phyloP scores from a whole-genome alignment of 2,797 vertebrate species.

The Simalia tracyae region DNA sequence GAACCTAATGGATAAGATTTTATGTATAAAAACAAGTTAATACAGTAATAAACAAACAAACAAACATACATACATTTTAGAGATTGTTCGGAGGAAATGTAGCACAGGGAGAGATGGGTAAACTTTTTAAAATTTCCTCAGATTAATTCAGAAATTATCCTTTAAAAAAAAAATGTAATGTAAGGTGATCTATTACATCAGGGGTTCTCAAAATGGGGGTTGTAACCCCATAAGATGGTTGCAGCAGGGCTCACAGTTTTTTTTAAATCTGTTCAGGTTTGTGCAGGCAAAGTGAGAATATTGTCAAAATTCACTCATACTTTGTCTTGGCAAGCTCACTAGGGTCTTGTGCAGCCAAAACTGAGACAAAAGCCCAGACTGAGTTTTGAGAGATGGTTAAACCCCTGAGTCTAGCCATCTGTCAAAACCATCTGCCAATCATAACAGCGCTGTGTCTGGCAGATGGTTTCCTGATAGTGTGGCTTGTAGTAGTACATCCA shows the following conservation, averaged over 20 bases:
- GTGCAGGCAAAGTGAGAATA: not conserved
- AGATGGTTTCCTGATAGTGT: no score
- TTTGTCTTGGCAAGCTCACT: not conserved
- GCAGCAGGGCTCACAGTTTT: not conserved
- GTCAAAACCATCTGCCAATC: not conserved
- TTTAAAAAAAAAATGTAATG: not conserved
- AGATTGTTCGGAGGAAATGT: not conserved
- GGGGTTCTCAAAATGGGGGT: not conserved
- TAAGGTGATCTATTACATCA: not conserved
- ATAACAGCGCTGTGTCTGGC: no score
- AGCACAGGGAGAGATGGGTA: not conserved
- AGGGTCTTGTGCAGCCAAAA: not conserved
- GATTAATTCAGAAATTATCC: not conserved
- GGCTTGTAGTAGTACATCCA: not conserved
- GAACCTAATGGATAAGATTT: not conserved
- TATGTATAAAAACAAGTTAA: not conserved
- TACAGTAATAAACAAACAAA: not conserved
- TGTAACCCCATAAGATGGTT: not conserved
- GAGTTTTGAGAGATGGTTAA: not conserved
- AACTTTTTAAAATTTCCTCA: not conserved
- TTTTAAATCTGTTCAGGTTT: not conserved
- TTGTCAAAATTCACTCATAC: not conserved
- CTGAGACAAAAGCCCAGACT: not conserved
- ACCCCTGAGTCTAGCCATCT: not conserved
- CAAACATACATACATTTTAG: not conserved